Base-by-base conservation (phyloP, 1,140 invertebrate genomes). In the Cotesia vestalis region DNA sequence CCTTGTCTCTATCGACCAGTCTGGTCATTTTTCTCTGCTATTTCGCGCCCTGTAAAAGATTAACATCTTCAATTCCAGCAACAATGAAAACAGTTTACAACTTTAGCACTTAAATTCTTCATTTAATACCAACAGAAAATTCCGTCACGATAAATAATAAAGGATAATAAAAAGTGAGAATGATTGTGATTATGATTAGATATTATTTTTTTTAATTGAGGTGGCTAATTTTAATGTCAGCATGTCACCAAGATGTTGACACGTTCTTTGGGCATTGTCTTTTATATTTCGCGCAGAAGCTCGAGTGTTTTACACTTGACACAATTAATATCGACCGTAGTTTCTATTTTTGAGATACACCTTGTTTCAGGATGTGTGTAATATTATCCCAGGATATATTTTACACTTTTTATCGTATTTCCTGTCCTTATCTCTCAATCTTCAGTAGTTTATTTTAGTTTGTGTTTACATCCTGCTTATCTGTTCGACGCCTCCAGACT, bases 311-410 rank as follows among this genome's bases (percentile, higher is more conserved):
- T 46, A 46, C 75, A 78, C 84, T 85, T 84, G 83, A 85, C 82
- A 84, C 81, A 79, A 84, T 84, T 84, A 81, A 76, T 84, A 85
- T 85, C 81, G 82, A 84, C 75, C 82, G 75, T 60, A 27, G 70
- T 85, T 83, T 84, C 82, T 84, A 84, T 84, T 85, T 84, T 82
- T 82, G 78, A 76, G 72, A 66, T 69, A 62, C 71, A 63, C 57
- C 40, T 53, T 52, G 40, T 9, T 51, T 55, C 61, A 38, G 40
- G 57, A 55, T 34, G 40, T 69, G 11, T 69, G 38, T 57, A 20
- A 69, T 17, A 20, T 36, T 4, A 61, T 46, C 20, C 69, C 17
- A 51, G 52, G 51, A 71, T 52, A 11, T 27, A 11, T 62, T 11
- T 14, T 12, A 6, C 51, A 14, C 20, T 20, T 35, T 12, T 20